Base-by-base conservation (phyloP, 2,797 vertebrate genomes). In the Nyctibius grandis region DNA sequence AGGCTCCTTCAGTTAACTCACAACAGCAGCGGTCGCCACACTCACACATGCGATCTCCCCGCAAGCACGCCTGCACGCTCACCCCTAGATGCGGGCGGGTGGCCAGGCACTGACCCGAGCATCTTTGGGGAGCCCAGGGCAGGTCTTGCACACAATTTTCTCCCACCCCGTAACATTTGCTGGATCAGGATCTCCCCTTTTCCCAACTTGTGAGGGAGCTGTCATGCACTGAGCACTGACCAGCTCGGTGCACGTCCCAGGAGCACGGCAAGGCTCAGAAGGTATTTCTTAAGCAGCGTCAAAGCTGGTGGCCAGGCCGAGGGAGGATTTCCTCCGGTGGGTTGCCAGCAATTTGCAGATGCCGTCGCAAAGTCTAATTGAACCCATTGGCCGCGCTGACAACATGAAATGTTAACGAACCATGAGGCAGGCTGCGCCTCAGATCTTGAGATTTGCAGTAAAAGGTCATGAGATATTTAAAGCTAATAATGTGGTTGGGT, bases 1-100 rank as follows among this genome's bases (percentile, higher is more conserved):
- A 98, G 98, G 95, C 95, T 96, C 97, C 96, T 91, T 94, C 97
- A 59, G 97, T 97, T 98, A 98, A 98, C 97, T 94, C 93, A 3
- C 96, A 96, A 80, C 98, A 97, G 97, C 96, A 95, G 96, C 91
- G 10, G 50, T 76, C 5, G 5, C 93, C 0, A 60, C 4, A 1
- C 97, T 78, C 36, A 6, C 79, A 93, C 96, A 96, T 97, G 93
- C 56, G 13, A 94, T 94, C 75, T 93, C 91, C 96, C 94, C 5
- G 11, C 69, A 20, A 93, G 96, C 95, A 33, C 20, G 11, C 86
- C 33, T 93, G 91, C 91, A 23, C 1, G 0, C 64, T 70, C 53
- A 14, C 48, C 76, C 63, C 36, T 25, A 2, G 34, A 11, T 21
- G 33, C 85, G 50, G 65, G n/a, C 53, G 0, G 48, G 72, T 85